Conservation (phyloP, 2,888 invertebrate species). For the Pammene aurita region DNA sequence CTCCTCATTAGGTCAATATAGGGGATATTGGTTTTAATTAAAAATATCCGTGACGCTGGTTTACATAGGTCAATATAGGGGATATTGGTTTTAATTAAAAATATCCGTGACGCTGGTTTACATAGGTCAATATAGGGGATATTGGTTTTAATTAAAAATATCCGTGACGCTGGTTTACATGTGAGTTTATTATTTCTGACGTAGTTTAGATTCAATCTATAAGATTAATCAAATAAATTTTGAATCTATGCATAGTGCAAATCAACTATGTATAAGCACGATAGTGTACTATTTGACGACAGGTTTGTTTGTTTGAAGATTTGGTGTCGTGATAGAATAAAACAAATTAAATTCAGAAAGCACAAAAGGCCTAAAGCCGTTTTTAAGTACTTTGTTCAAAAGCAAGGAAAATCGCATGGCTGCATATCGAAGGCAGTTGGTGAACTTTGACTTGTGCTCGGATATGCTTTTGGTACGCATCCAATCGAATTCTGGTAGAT, state of each 20-base stretch:
- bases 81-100: no score
- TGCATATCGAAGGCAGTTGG: slow-evolving; percentile 13
- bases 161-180: no score
- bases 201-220: no score
- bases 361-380: neutral
- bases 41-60: no score
- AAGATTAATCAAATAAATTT: no score
- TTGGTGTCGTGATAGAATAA: neutral
- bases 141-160: no score
- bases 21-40: no score
- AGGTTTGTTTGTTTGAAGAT: neutral
- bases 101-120: no score
- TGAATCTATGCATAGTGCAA: no score
- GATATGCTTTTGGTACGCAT: neutral
- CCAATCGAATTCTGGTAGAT: neutral
- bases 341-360: neutral
- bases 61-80: slow-evolving; percentile 2
- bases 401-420: slow-evolving; percentile 11
- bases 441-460: slow-evolving; percentile 6
- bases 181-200: no score
- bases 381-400: neutral
- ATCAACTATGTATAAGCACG: no score
- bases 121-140: neutral
- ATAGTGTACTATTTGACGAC: no score
- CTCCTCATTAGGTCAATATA: slow-evolving; percentile 15